phyloP scores from a whole-genome alignment of 2,888 invertebrate species.

The Oscheius onirici region DNA sequence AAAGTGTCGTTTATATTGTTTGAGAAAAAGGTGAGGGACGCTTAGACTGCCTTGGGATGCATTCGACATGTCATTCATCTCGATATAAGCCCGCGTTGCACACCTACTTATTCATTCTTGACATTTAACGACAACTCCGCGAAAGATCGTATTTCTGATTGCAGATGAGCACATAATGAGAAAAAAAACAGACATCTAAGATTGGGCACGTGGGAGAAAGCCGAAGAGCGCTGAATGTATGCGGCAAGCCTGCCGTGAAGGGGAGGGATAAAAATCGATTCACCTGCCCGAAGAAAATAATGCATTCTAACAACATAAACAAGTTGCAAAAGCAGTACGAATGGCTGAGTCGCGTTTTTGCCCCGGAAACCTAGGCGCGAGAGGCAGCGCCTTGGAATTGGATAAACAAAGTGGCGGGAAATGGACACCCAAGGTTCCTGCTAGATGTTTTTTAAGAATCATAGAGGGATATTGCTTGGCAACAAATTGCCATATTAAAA shows the following conservation, averaged over 20 bases:
- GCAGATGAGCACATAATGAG: background rate
- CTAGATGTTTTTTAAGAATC: too few species aligned
- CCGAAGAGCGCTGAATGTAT: slow-evolving; percentile 9
- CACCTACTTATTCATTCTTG: slow-evolving; percentile 32
- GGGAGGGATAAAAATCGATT: slow-evolving; percentile 33
- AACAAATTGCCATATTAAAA: background rate
- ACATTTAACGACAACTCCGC: slow-evolving; percentile 30
- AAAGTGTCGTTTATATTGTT: slow-evolving; percentile 1
- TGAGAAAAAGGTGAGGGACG: background rate
- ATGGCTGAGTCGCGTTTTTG: too few species aligned
- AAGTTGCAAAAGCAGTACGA: background rate
- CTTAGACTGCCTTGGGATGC: slow-evolving; percentile 17
- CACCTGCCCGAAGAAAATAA: slow-evolving; percentile 29
- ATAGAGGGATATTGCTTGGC: background rate
- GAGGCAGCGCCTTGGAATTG: too few species aligned
- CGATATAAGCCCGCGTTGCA: slow-evolving; percentile 33
- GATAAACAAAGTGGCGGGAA: too few species aligned
- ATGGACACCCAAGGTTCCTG: too few species aligned
- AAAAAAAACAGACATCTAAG: background rate
- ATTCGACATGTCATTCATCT: slow-evolving; percentile 32
- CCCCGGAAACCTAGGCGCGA: too few species aligned
- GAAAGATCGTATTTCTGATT: background rate
- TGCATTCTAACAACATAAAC: background rate
- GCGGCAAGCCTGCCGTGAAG: slow-evolving; percentile 22
- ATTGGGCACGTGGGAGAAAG: slow-evolving; percentile 4